phyloP scores from a whole-genome alignment of 2,888 invertebrate genomes.

The Melanostoma scalare region DNA sequence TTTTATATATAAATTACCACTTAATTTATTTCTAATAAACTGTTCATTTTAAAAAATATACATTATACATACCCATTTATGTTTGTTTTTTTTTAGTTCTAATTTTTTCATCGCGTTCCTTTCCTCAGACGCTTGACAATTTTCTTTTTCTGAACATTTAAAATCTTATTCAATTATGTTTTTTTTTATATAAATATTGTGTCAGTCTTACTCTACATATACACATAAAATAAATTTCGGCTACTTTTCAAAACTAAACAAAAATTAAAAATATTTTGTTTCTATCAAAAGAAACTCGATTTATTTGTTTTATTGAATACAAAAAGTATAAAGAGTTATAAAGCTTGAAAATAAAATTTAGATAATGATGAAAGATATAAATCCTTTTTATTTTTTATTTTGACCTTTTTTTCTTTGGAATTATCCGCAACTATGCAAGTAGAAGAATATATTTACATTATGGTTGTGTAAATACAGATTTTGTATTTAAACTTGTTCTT shows the following conservation, averaged over 20 bases:
- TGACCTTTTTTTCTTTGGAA: conserved; percentile 40
- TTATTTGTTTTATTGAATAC: neutral
- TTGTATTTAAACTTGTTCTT: conserved; percentile 56
- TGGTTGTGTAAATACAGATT: conserved; percentile 62
- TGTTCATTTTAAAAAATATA: conserved; percentile 72
- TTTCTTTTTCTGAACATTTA: conserved; percentile 57
- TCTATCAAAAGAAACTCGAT: neutral
- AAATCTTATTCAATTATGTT: conserved; percentile 36
- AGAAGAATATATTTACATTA: conserved; percentile 72
- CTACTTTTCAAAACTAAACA: conserved; percentile 45
- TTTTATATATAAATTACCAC: conserved; percentile 57
- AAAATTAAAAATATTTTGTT: conserved; percentile 11
- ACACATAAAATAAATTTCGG: conserved; percentile 71
- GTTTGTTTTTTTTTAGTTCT: conserved; percentile 15
- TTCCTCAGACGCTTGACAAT: conserved; percentile 42
- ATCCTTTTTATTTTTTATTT: conserved; percentile 26
- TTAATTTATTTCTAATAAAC: conserved; percentile 54
- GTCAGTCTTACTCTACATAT: conserved; percentile 72
- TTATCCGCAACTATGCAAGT: conserved; percentile 56
- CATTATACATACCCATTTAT: conserved; percentile 68
- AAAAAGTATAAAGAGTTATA: no score
- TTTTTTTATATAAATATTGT: conserved; percentile 61
- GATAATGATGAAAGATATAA: neutral
- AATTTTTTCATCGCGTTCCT: conserved; percentile 33
- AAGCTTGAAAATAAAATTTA: no score